Base-by-base conservation (phyloP, 1,140 invertebrate species). In the Euglossa dilemma region DNA sequence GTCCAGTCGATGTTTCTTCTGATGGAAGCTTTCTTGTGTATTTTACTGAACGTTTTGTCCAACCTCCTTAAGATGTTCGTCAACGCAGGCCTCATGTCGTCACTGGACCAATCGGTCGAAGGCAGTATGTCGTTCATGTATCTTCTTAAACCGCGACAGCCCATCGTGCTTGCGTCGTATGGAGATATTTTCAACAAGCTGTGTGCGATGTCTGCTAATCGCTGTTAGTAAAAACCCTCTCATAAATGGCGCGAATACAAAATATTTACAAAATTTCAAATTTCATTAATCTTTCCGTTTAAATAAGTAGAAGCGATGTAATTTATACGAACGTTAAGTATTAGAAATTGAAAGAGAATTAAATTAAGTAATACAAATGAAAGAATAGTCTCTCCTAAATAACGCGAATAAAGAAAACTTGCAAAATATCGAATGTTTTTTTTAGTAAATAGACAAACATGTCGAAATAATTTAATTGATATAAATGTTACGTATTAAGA, bases 21-120 rank as follows among this genome's bases (percentile, higher is more conserved):
- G 76, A 99, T 98, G 18, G 97, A 97, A 23, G 97, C 96, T 93
- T 99, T 99, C 93, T 99, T 99, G 61, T 98, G 98, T 84, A 99
- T 99, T 94, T 99, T 99, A 52, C 97, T 96, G 91, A 99, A 99
- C 0, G 99, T 98, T 94, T 99, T 99, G 92, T 99, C 99, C 4
- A 99, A 95, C 84, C 99, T 95, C 43, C 99, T 95, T 6, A 99
- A 94, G 83, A 99, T 98, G 84, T 98, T 97, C 50, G 98, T 98
- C 2, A 99, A 94, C 0, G 98, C 97, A 25, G 99, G 98, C 87
- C 98, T 94, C 92, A 99, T 96, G 1, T 98, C 96, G 92, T 99
- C 99, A 89, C 99, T 98, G 0, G 98, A 97, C 99, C 99, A 99
- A 91, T 99, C 99, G 0, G 98, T 98, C 2, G 97, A 97, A 0